Conservation (phyloP, 1,140 invertebrate genomes). For the Drosophila sucinea region DNA sequence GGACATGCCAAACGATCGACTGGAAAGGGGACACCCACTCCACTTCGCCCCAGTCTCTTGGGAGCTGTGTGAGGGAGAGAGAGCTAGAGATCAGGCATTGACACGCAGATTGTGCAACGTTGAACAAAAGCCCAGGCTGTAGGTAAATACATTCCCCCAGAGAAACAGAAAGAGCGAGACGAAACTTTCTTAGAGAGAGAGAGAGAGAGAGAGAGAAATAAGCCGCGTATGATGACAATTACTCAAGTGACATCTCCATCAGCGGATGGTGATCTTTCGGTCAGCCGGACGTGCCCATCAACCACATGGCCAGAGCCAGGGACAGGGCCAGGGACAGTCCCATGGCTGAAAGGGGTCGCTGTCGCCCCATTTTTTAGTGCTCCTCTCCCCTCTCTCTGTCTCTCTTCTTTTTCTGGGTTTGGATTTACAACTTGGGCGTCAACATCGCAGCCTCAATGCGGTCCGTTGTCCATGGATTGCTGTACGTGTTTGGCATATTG, state of each 20-base stretch:
- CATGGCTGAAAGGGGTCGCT: conserved; percentile 2
- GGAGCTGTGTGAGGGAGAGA: conserved; percentile 46
- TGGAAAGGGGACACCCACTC: not conserved
- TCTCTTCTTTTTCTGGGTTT: conserved; percentile 18
- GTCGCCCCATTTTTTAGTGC: not conserved
- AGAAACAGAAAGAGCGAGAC: not conserved
- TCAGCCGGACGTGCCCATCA: conserved; percentile 54
- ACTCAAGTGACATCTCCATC: conserved; percentile 82
- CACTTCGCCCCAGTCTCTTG: conserved; percentile 35
- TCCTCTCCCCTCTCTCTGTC: not conserved
- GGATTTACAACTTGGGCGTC: conserved; percentile 35
- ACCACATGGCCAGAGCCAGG: not conserved
- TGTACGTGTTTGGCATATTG: conserved; percentile 73
- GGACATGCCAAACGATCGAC: conserved; percentile 75
- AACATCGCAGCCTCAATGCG: conserved; percentile 53
- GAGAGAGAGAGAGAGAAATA: conserved; percentile 41
- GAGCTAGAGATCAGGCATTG: conserved; percentile 57
- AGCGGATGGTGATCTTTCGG: conserved; percentile 42
- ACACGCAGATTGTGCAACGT: conserved; percentile 77
- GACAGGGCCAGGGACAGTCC: not conserved
- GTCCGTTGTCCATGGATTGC: conserved; percentile 18
- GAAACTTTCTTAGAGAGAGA: conserved; percentile 50
- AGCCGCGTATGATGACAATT: conserved; percentile 71
- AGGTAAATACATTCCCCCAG: conserved; percentile 15
- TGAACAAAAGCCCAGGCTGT: conserved; percentile 50